Base-by-base conservation (phyloP, 2,888 invertebrate genomes). In the Drosophila recens region DNA sequence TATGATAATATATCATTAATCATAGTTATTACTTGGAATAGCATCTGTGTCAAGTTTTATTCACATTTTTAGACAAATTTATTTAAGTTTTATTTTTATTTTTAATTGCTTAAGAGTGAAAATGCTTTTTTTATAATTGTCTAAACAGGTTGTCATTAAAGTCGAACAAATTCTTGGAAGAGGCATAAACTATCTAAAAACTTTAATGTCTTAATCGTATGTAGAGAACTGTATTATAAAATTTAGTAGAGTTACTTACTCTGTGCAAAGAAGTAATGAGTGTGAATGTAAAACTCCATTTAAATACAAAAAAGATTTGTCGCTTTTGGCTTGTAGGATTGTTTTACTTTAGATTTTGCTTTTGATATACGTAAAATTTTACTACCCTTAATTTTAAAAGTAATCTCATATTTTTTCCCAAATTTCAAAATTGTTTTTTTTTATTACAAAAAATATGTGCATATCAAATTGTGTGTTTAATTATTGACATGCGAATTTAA, bases 81-180 rank as follows among this genome's bases (percentile, higher is more conserved):
- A 8, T 45, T 49, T 11, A 27, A n/a, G n/a, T n/a, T 5, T 15
- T 43, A 3, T 20, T 34, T 8, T n/a, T 1, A 4, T 23, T 20
- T 56, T 34, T n/a, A 43, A 13, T 20, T n/a, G 30, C 11, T 34
- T n/a, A 5, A 9, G 43, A 43, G 40, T 4, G n/a, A 11, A 23
- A 34, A 23, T 43, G 33, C 20, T 9, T 15, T 17, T 43, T 57
- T 46, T 34, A 2, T 27, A 27, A 38, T 23, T 38, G 27, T 13
- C 46, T 10, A 46, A 48, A 48, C 46, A 38, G 17, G 45, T 48
- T 48, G 27, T 30, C 27, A 38, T 48, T 48, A 48, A 42, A 15
- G 42, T 30, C 30, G n/a, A 9, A 30, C 27, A 9, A 36, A 36
- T 13, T 38, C 8, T 20, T 11, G 23, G 46, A 58, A 58, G 13